Percentiles rank a stretch among this genome's conserved stretches.
These are phyloP conservation scores for Syrista parreyssii DNA, from an alignment of 2,888 invertebrate species.

Conservation along the genomic window DNA sequence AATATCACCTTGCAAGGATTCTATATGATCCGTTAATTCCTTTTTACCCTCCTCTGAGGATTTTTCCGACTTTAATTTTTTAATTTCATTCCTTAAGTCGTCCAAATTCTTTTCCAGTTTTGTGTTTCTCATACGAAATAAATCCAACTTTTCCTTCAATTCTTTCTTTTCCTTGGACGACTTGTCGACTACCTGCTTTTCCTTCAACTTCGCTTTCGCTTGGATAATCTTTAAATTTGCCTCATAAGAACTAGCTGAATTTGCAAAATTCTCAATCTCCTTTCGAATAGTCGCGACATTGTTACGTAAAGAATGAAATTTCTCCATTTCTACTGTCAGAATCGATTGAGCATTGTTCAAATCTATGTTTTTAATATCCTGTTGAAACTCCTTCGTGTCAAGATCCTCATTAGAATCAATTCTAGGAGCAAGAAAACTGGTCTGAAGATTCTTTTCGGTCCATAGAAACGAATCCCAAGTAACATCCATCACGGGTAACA, in stretches of 20 bases:
- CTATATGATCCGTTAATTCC: conserved; percentile 13
- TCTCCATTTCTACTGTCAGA: conserved; percentile 32
- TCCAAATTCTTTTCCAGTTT: conserved; percentile 54
- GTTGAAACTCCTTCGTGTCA: background rate
- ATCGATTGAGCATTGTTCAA: conserved; percentile 19
- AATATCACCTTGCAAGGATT: conserved; percentile 40
- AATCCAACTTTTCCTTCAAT: conserved; percentile 48
- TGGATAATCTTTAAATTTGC: conserved; percentile 24
- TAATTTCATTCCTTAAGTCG: conserved; percentile 42
- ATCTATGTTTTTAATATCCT: conserved; percentile 8
- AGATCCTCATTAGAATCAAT: background rate
- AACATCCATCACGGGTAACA: conserved; percentile 30
- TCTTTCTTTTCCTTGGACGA: conserved; percentile 46
- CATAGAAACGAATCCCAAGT: conserved; percentile 37
- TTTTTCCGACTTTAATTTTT: conserved; percentile 34
- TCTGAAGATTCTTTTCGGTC: conserved; percentile 31
- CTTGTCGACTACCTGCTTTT: conserved; percentile 37
- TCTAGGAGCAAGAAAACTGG: background rate
- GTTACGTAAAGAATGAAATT: conserved; percentile 22
- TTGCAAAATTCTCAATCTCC: conserved; percentile 39
- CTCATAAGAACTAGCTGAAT: conserved; percentile 32
- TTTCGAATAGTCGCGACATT: conserved; percentile 26
- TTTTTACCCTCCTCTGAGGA: background rate
- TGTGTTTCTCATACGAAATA: conserved; percentile 41
- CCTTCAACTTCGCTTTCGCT: conserved; percentile 30